Evolutionary conservation across 2,888 invertebrate genomes (phyloP).

Genomic region (Conus canariensis): DNA sequence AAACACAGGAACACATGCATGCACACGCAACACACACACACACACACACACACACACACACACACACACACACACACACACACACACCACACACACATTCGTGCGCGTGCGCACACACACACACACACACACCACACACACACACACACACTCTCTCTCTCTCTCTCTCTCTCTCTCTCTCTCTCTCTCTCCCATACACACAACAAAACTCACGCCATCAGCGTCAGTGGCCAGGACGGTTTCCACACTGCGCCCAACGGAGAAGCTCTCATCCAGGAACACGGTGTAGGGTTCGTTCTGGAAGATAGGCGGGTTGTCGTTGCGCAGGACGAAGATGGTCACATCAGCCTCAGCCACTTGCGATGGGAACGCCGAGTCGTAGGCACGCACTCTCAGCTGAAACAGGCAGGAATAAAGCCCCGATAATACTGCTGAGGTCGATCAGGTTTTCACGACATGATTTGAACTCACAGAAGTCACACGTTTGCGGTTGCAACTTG

Average conservation of each 20-base stretch:
- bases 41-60: constrained; percentile 6
- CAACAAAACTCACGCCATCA: constrained; percentile 59
- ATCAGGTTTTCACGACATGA: too few species aligned
- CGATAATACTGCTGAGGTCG: background rate
- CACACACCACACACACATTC: background rate
- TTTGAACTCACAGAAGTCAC: too few species aligned
- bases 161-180: background rate
- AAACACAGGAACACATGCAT: too few species aligned
- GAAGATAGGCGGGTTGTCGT: constrained; percentile 65
- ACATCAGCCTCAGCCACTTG: constrained; percentile 57
- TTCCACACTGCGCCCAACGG: constrained; percentile 83
- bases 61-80: background rate
- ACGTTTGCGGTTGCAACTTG: too few species aligned
- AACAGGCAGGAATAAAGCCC: background rate
- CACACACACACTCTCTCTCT: background rate
- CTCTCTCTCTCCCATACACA: too few species aligned
- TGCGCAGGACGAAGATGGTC: constrained; percentile 61
- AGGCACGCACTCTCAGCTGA: constrained; percentile 61
- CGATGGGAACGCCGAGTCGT: constrained; percentile 57
- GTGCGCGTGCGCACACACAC: background rate
- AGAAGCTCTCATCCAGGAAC: constrained; percentile 57
- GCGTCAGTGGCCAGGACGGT: constrained; percentile 80
- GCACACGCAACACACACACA: background rate
- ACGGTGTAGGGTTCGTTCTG: constrained; percentile 56
- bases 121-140: background rate